A percentile compares a stretch with the other conserved stretches of the same genome.
Evolutionary conservation across 2,113 vertebrate genomes (phyloP).

Genomic region (Lycaon pictus): DNA sequence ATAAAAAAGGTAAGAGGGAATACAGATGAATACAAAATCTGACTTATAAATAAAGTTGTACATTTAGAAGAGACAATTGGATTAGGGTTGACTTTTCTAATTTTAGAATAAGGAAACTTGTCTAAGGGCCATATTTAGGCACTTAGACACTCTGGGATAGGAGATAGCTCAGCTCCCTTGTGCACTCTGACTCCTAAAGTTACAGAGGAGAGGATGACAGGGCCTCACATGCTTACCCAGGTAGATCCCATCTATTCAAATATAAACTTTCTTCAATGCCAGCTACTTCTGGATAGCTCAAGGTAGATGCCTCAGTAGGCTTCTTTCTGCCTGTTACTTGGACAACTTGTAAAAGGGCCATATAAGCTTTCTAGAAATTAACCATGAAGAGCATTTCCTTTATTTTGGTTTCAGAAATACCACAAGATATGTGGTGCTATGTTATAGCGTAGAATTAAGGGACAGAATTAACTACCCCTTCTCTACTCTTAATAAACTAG

Average conservation of each 20-base stretch:
- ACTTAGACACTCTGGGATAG: not conserved
- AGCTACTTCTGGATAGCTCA: not conserved
- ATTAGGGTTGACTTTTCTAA: conserved; percentile 5
- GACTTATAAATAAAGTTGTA: not conserved
- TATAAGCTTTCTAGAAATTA: conserved; percentile 17
- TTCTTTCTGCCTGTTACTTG: conserved; percentile 39
- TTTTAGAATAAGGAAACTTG: conserved; percentile 53
- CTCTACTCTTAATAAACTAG: conserved; percentile 12
- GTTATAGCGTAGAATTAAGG: conserved; percentile 25
- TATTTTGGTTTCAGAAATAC: not conserved
- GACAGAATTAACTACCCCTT: not conserved
- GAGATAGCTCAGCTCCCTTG: not conserved
- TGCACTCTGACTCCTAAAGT: not conserved
- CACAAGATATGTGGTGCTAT: not conserved
- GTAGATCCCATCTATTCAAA: not conserved
- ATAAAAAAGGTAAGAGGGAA: conserved; percentile 20
- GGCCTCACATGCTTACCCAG: not conserved
- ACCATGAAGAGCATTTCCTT: conserved; percentile 38
- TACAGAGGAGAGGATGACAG: not conserved
- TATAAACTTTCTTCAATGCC: not conserved
- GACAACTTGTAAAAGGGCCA: conserved; percentile 9
- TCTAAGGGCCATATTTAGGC: not conserved
- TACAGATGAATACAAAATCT: not conserved
- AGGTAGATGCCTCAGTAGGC: not conserved
- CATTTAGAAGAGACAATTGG: not conserved